Conservation (phyloP, 2,888 invertebrate genomes). For the Parnassius orleans region DNA sequence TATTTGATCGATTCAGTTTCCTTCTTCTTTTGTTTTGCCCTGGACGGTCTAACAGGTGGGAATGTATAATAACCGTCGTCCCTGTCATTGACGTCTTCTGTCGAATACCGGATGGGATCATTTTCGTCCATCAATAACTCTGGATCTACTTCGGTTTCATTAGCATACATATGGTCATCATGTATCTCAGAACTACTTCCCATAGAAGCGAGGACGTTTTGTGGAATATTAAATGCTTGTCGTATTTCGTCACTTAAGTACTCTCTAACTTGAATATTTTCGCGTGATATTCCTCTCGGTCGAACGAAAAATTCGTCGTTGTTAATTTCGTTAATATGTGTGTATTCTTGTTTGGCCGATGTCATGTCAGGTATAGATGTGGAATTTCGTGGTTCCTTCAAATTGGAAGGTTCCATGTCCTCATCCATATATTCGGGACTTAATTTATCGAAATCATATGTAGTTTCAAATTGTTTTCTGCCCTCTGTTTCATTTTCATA, state of each 20-base stretch:
- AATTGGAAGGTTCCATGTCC: slow-evolving; percentile 46
- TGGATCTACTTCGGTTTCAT: slow-evolving; percentile 64
- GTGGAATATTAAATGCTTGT: slow-evolving; percentile 86
- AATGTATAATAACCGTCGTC: slow-evolving; percentile 79
- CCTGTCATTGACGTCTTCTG: slow-evolving; percentile 69
- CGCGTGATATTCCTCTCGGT: slow-evolving; percentile 90
- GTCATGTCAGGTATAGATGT: slow-evolving; percentile 56
- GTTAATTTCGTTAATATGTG: slow-evolving; percentile 89
- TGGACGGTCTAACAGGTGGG: slow-evolving; percentile 79
- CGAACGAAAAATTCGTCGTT: slow-evolving; percentile 93
- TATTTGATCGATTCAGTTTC: slow-evolving; percentile 61
- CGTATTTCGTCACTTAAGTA: slow-evolving; percentile 90
- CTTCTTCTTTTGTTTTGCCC: slow-evolving; percentile 78
- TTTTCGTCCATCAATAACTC: slow-evolving; percentile 63
- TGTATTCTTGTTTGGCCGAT: slow-evolving; percentile 62
- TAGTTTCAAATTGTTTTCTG: slow-evolving; percentile 60
- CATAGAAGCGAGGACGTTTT: slow-evolving; percentile 84
- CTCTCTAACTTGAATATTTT: slow-evolving; percentile 89
- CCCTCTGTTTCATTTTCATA: slow-evolving; percentile 61
- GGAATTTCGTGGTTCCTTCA: slow-evolving; percentile 47
- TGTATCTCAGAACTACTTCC: slow-evolving; percentile 61
- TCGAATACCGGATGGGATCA: slow-evolving; percentile 59
- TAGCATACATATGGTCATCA: slow-evolving; percentile 58
- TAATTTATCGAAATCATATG: slow-evolving; percentile 80
- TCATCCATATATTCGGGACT: slow-evolving; percentile 81